Evolutionary conservation across 2,797 vertebrate genomes (phyloP), one percentile per base, ranked within the genome.

Genomic region (Danio aesculapii): DNA sequence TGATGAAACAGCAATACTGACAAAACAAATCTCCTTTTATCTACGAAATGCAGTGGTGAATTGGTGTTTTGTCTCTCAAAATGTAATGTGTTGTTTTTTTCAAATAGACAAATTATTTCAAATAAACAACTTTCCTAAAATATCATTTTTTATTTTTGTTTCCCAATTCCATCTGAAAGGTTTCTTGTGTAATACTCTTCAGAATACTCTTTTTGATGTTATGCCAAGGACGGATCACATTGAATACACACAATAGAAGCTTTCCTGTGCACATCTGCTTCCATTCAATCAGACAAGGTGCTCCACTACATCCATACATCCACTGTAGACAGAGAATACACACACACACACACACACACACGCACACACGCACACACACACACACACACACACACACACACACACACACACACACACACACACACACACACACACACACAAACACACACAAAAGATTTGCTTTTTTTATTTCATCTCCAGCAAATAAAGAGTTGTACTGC

Each of bases 221-320:
- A 52, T 52, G 17, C 47, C n/a, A 71, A 43, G 21, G 17, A 75
- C 50, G 63, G 47, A 49, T 61, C 66, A 58, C 41, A 46, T 43
- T 43, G 50, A 30, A 30, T 55, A 10, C 47, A 41, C 39, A 21
- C 17, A 63, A 70, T 52, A 57, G 30, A 70, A 52, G 6, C 16
- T 19, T 6, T 49, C 12, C 44, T 50, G 61, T 66, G 53, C 47
- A 73, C 81, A 55, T 44, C 81, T 77, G 75, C 66, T 79, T 79
- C 46, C 17, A 62, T 52, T 63, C 53, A 5, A 50, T 52, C n/a
- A 57, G 57, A 49, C 21, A 63, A 57, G 55, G 50, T 64, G 59
- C 43, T 82, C 13, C 52, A 49, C 17, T 30, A 30, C 30, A 43
- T 69, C 53, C 17, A 19, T 49, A 47, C 21, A 67, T 77, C 52